Percentiles rank a stretch among this genome's conserved stretches.
These are phyloP conservation scores for Lomographa bimaculata DNA, from an alignment of 2,888 invertebrate genomes.

Conservation along the genomic window DNA sequence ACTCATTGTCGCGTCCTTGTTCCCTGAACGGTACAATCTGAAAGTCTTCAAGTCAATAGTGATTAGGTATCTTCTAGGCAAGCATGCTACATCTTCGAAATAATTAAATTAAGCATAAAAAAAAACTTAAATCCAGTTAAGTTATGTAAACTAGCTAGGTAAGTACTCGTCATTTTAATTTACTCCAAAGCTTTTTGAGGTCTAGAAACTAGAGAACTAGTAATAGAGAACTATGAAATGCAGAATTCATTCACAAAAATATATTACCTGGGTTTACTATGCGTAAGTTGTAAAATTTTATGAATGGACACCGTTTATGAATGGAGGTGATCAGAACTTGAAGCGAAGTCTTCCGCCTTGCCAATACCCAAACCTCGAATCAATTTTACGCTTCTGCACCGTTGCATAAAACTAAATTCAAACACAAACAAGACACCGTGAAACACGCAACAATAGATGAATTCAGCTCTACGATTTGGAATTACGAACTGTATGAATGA, in stretches of 20 bases:
- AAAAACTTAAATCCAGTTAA: no score
- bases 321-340: conserved; percentile 54
- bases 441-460: conserved; percentile 46
- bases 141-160: no score
- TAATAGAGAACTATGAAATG: conserved; percentile 37
- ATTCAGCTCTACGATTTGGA: conserved; percentile 54
- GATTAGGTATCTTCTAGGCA: no score
- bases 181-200: no score
- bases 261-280: conserved; percentile 60
- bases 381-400: conserved; percentile 75
- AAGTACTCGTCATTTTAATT: background rate
- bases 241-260: conserved; percentile 55
- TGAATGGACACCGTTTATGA: conserved; percentile 60
- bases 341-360: conserved; percentile 62
- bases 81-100: no score
- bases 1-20: no score
- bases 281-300: conserved; percentile 63
- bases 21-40: no score
- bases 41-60: no score
- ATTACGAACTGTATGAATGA: conserved; percentile 68
- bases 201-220: no score
- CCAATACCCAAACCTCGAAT: conserved; percentile 54
- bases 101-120: no score
- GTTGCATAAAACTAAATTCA: conserved; percentile 75
- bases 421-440: conserved; percentile 55